A percentile compares a stretch with the other conserved stretches of the same genome.
phyloP scores from a whole-genome alignment of 2,797 vertebrate genomes.

The Myripristis murdjan region DNA sequence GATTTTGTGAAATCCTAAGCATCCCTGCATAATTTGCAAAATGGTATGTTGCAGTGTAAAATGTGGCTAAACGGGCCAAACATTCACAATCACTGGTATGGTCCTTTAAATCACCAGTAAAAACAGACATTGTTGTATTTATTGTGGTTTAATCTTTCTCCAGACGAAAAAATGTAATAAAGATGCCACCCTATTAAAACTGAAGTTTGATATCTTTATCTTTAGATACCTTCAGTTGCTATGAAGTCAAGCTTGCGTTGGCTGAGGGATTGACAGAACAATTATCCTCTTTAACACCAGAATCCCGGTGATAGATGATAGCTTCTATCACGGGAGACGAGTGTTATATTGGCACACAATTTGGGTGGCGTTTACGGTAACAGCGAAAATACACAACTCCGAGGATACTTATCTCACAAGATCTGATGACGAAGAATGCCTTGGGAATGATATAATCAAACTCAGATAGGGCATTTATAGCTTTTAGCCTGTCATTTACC shows the following conservation, averaged over 20 bases:
- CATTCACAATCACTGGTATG: no score
- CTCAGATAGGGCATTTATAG: slow-evolving; percentile 70
- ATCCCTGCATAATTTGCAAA: no score
- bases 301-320: slow-evolving; percentile 31
- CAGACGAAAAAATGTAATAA: neutral
- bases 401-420: slow-evolving; percentile 58
- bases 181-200: neutral
- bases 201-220: slow-evolving; percentile 12
- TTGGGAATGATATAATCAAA: slow-evolving; percentile 71
- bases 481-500: slow-evolving; percentile 77
- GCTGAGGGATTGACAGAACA: slow-evolving; percentile 54
- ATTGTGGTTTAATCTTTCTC: neutral
- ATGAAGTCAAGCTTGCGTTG: slow-evolving; percentile 28
- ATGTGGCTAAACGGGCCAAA: no score
- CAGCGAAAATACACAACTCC: slow-evolving; percentile 64
- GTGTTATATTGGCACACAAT: slow-evolving; percentile 46
- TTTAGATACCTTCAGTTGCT: slow-evolving; percentile 50
- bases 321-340: slow-evolving; percentile 41
- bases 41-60: no score
- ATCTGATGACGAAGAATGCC: slow-evolving; percentile 67
- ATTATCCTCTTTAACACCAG: slow-evolving; percentile 61
- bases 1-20: no score
- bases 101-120: no score
- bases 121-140: slow-evolving; percentile 22
- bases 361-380: slow-evolving; percentile 65